Evolutionary conservation across 2,797 vertebrate genomes (phyloP).

Genomic region (Leontocebus nigricollis): DNA sequence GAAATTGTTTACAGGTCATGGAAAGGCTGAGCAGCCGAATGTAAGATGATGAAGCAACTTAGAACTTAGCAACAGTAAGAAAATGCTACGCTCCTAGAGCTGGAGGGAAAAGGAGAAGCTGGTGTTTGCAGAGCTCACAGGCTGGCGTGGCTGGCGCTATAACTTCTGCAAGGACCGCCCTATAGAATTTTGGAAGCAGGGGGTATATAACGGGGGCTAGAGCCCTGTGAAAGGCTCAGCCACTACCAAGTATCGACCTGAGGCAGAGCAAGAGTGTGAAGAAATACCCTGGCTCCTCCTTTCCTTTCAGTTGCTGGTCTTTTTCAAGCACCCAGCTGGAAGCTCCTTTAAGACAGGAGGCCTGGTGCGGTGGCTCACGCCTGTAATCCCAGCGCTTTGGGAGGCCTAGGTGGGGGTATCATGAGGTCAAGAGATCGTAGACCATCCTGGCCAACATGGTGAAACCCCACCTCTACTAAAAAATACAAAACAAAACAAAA

Average conservation of each 20-base stretch:
- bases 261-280: background rate
- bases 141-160: background rate
- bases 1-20: constrained; percentile 24
- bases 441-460: too few relatives aligned
- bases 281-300: background rate
- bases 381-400: too few relatives aligned
- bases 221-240: background rate
- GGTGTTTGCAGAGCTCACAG: background rate
- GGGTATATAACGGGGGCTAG: fast-evolving
- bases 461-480: too few relatives aligned
- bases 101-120: background rate
- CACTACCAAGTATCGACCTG: background rate
- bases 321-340: background rate
- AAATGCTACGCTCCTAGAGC: background rate
- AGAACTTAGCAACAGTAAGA: background rate
- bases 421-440: too few relatives aligned
- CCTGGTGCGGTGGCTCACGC: too few relatives aligned
- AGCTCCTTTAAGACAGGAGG: background rate
- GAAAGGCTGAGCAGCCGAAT: background rate
- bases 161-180: background rate
- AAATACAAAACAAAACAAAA: too few relatives aligned
- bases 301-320: background rate
- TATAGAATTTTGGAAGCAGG: background rate
- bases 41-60: background rate
- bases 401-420: too few relatives aligned